Conservation (phyloP, 2,797 vertebrate species). For the Triplophysa yarkandensis region DNA sequence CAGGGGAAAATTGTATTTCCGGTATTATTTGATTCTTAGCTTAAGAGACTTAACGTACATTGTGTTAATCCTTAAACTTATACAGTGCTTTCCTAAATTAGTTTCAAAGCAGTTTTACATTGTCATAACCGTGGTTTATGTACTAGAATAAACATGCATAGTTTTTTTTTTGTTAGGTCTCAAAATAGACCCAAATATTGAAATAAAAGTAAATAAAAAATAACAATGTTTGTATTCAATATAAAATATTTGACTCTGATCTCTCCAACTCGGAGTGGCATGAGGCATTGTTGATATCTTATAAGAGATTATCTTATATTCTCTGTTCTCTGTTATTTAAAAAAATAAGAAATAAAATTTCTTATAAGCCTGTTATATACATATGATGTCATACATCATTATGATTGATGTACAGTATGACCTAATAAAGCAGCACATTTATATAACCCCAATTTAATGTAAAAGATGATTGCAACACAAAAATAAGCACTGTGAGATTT, state of each 20-base stretch:
- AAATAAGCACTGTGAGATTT: conserved; percentile 48
- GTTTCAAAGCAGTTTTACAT: not conserved
- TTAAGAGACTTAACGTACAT: not conserved
- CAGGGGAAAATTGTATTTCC: not conserved
- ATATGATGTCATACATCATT: not conserved
- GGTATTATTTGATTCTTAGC: not conserved
- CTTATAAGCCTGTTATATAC: no score
- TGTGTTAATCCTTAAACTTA: not conserved
- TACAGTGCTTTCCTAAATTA: not conserved
- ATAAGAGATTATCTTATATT: no score
- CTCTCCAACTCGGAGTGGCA: no score
- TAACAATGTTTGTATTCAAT: no score
- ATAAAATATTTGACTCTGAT: no score
- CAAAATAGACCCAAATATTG: no score
- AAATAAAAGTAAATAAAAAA: no score
- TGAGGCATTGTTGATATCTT: no score
- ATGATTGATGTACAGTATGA: not conserved
- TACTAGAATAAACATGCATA: no score
- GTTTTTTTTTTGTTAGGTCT: no score
- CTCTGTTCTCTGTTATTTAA: no score
- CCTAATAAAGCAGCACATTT: not conserved
- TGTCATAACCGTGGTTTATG: not conserved
- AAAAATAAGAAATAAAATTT: no score
- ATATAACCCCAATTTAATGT: not conserved
- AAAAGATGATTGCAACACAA: not conserved